Conservation (phyloP, 2,113 vertebrate genomes). For the Ranitomeya imitator region DNA sequence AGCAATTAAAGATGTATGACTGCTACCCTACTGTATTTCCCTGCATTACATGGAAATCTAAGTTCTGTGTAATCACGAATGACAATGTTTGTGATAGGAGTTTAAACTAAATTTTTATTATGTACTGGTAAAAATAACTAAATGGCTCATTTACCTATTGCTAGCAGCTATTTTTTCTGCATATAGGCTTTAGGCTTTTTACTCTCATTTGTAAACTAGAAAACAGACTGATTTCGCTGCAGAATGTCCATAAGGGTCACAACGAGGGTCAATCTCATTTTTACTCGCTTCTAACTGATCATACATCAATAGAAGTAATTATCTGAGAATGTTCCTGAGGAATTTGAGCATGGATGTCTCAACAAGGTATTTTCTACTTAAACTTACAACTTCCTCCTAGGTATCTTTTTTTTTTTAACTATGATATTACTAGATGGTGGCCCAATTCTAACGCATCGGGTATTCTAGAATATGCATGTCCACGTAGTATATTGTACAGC, state of each 20-base stretch:
- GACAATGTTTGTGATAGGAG: no score
- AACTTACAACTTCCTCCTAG: background rate
- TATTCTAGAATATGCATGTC: no score
- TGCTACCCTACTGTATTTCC: no score
- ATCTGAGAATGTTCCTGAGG: background rate
- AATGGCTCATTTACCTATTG: background rate
- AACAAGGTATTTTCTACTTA: background rate
- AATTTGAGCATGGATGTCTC: background rate
- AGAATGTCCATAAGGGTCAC: background rate
- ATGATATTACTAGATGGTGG: no score
- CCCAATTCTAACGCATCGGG: no score
- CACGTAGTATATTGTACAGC: no score
- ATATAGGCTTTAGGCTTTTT: background rate
- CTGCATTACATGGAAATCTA: no score
- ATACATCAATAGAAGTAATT: slow-evolving; percentile 37
- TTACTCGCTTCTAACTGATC: background rate
- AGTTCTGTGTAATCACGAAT: no score
- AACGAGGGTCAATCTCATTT: slow-evolving; percentile 23
- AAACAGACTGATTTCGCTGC: background rate
- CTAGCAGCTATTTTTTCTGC: background rate
- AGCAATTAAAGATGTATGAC: no score
- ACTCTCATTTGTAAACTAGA: slow-evolving; percentile 8
- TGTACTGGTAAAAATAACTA: background rate
- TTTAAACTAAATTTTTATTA: background rate
- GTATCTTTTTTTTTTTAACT: background rate